phyloP scores from a whole-genome alignment of 2,888 invertebrate genomes.

The Pharmacophagus antenor region DNA sequence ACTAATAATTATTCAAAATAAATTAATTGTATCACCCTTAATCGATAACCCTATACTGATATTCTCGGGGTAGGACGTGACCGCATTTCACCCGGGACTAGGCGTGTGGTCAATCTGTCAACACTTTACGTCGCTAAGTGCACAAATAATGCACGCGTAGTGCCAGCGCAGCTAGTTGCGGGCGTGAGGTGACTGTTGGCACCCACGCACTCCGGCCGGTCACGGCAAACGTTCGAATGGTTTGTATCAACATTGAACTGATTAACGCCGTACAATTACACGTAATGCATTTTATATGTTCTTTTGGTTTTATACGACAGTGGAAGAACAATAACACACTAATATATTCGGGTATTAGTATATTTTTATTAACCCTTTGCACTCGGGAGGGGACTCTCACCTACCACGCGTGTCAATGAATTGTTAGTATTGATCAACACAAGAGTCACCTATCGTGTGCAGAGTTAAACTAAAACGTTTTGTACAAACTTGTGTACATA shows the following conservation, averaged over 20 bases:
- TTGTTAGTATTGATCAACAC: too few relatives aligned
- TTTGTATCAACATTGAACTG: neutral
- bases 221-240: neutral
- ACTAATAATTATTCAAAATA: too few relatives aligned
- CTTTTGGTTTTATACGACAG: neutral
- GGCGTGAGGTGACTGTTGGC: constrained; percentile 1
- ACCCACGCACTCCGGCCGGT: constrained; percentile 1
- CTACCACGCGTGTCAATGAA: too few relatives aligned
- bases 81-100: constrained; percentile 48
- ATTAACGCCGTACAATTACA: neutral
- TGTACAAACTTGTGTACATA: too few relatives aligned
- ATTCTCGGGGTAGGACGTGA: constrained; percentile 37
- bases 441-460: too few relatives aligned
- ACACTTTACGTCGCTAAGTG: constrained; percentile 52
- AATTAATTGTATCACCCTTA: too few relatives aligned
- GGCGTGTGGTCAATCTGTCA: constrained; percentile 62
- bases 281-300: neutral
- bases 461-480: too few relatives aligned
- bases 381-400: too few relatives aligned
- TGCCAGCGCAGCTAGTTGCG: neutral
- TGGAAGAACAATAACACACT: neutral
- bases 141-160: constrained; percentile 39
- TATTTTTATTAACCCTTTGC: too few relatives aligned
- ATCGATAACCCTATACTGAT: constrained; percentile 13
- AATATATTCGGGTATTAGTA: too few relatives aligned